Percentiles rank a stretch among this genome's conserved stretches.
phyloP scores from a whole-genome alignment of 2,797 vertebrate genomes.

The Hapalemur alaotrensis region DNA sequence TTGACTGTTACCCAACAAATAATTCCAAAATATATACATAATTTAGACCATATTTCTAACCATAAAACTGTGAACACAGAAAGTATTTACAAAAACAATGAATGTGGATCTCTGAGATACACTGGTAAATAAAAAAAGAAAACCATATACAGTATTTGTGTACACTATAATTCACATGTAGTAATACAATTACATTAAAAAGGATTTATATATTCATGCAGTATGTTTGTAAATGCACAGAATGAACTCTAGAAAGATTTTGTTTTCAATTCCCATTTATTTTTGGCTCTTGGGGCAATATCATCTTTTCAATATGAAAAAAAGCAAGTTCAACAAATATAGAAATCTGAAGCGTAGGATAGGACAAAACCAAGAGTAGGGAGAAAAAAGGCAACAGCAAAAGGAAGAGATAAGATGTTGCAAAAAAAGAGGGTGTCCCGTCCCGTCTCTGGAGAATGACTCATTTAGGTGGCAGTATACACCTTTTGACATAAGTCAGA shows the following conservation, averaged over 20 bases:
- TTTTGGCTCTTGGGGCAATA: constrained; percentile 68
- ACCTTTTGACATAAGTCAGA: neutral
- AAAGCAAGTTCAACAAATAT: constrained; percentile 76
- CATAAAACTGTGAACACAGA: neutral
- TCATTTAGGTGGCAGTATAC: no score
- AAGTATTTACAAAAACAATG: neutral
- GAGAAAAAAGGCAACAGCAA: neutral
- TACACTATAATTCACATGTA: neutral
- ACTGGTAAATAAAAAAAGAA: neutral
- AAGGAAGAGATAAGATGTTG: neutral
- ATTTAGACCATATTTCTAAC: neutral
- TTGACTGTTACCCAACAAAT: neutral
- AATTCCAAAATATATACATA: neutral
- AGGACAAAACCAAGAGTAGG: neutral
- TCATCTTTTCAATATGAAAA: constrained; percentile 85
- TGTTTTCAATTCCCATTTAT: constrained; percentile 66
- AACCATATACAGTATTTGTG: neutral
- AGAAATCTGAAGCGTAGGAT: constrained; percentile 59
- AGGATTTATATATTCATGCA: neutral
- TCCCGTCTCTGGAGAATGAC: neutral
- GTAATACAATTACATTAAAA: neutral
- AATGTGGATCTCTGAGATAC: neutral
- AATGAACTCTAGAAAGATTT: neutral
- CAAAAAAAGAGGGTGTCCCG: neutral
- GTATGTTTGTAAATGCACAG: neutral